A percentile compares a stretch with the other conserved stretches of the same genome.
Evolutionary conservation across 2,797 vertebrate genomes (phyloP).

Genomic region (Sebastiscus albofasciatus): DNA sequence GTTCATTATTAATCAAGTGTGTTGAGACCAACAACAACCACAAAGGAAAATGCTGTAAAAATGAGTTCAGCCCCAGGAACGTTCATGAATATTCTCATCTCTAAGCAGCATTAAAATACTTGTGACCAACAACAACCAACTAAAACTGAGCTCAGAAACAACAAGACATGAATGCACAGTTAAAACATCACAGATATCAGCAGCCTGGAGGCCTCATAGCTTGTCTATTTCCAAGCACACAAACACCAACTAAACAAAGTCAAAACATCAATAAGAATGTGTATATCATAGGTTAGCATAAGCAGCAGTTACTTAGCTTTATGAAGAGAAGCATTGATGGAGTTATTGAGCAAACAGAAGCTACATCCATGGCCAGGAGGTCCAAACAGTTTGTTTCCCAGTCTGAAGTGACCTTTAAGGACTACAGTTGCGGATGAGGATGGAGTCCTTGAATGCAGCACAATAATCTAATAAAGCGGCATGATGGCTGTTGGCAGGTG

Average conservation of each 20-base stretch:
- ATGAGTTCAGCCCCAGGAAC: neutral
- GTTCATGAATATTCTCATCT: neutral
- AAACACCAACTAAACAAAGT: neutral
- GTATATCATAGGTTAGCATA: neutral
- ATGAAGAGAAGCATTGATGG: neutral
- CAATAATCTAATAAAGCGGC: no score
- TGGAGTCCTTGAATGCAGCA: neutral
- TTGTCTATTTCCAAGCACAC: neutral
- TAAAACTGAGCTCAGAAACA: neutral
- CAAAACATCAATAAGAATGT: neutral
- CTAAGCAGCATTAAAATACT: neutral
- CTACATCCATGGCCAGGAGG: no score
- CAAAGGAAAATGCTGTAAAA: neutral
- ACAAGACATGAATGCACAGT: neutral
- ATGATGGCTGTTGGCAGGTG: neutral
- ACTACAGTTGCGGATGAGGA: neutral
- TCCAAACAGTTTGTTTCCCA: rapidly evolving
- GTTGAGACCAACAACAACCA: neutral
- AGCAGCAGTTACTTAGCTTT: neutral
- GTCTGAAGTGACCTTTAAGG: neutral
- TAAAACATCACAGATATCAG: neutral
- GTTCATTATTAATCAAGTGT: neutral
- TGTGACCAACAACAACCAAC: neutral
- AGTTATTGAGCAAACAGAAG: no score
- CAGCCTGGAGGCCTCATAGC: neutral